phyloP scores from a whole-genome alignment of 1,140 invertebrate species.

The Camponotus vicinus region DNA sequence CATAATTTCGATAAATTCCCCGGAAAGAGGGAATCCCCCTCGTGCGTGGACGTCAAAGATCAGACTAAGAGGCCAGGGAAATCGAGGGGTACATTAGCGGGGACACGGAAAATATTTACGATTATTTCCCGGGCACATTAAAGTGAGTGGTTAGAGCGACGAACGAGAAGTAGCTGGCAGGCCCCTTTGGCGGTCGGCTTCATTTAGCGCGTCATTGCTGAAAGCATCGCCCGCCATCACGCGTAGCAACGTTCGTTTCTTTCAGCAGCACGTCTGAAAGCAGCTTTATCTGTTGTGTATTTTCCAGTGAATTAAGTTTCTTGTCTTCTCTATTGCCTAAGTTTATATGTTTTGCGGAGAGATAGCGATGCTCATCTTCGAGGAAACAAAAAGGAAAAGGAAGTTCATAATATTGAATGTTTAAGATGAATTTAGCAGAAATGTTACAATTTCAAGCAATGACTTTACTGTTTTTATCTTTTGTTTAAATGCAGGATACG shows the following conservation, averaged over 20 bases:
- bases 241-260: conserved; percentile 23
- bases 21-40: conserved; percentile 19
- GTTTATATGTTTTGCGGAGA: conserved; percentile 78
- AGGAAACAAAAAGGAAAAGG: too few species aligned
- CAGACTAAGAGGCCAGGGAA: neutral
- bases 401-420: too few species aligned
- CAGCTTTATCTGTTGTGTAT: conserved; percentile 79
- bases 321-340: conserved; percentile 77
- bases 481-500: too few species aligned
- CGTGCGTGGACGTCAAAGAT: neutral
- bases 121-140: conserved; percentile 71
- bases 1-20: conserved; percentile 71
- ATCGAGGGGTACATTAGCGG: neutral
- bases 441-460: too few species aligned
- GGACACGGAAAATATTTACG: conserved; percentile 72
- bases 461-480: too few species aligned
- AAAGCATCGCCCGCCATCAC: conserved; percentile 53
- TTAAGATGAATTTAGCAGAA: too few species aligned
- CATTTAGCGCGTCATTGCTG: conserved; percentile 47
- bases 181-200: conserved; percentile 51
- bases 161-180: conserved; percentile 21
- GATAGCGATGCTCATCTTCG: conserved; percentile 70
- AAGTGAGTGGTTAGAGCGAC: conserved; percentile 46
- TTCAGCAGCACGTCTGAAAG: conserved; percentile 64
- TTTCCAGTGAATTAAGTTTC: conserved; percentile 80